Conservation (phyloP, 2,797 vertebrate species). For the Gallirallus australis region DNA sequence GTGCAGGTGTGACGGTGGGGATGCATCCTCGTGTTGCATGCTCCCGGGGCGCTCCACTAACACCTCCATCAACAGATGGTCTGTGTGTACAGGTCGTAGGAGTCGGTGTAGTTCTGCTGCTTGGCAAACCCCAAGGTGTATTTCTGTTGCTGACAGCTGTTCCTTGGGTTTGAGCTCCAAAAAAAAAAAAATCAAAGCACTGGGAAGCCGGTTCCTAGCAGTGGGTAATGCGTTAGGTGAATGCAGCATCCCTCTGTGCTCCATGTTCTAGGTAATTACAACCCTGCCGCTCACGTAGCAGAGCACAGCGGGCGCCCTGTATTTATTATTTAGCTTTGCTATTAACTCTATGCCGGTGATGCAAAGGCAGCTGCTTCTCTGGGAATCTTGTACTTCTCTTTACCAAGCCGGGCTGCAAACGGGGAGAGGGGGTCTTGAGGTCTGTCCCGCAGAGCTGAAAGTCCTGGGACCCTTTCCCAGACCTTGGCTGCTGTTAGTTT, state of each 20-base stretch:
- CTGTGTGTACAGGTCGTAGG: accelerated
- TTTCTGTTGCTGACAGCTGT: conserved; percentile 6
- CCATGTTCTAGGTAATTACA: conserved; percentile 72
- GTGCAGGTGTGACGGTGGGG: not conserved
- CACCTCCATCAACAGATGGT: not conserved
- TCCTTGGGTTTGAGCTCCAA: conserved; percentile 8
- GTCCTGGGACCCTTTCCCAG: not conserved
- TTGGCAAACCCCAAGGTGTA: not conserved
- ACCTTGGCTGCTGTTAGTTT: not conserved
- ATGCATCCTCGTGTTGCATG: accelerated
- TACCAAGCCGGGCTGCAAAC: not conserved
- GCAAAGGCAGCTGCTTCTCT: conserved; percentile 21
- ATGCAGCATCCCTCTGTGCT: conserved; percentile 72
- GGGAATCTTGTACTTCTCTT: not conserved
- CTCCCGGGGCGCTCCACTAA: not conserved
- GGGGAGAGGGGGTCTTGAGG: not conserved
- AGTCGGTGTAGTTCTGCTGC: not conserved
- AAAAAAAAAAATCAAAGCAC: not conserved
- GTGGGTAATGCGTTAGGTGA: conserved; percentile 34
- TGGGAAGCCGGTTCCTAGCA: conserved; percentile 2
- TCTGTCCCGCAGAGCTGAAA: not conserved
- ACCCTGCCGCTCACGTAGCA: conserved; percentile 42
- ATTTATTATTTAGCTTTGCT: conserved; percentile 64
- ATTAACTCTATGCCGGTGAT: conserved; percentile 26
- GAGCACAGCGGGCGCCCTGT: conserved; percentile 57